These are phyloP conservation scores for Drosophila ercepeae DNA, from an alignment of 1,140 invertebrate species.

Conservation along the genomic window DNA sequence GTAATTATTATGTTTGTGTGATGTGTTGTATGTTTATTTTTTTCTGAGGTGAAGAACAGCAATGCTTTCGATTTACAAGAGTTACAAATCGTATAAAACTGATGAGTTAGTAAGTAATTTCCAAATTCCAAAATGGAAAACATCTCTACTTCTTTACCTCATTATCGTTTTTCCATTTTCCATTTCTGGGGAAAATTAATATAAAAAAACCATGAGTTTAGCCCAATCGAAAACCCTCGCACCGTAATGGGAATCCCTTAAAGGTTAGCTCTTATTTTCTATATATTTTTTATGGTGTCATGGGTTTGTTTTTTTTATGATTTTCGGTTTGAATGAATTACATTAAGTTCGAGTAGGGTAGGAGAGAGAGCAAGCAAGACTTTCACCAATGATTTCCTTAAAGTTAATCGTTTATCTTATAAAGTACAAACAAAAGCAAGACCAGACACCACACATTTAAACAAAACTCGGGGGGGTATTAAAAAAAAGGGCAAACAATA, in stretches of 20 bases:
- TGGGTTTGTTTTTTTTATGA: conserved; percentile 42
- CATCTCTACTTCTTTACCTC: background rate
- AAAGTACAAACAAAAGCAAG: conserved; percentile 57
- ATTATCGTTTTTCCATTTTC: background rate
- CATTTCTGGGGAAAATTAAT: background rate
- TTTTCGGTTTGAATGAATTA: conserved; percentile 37
- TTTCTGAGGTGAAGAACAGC: conserved; percentile 9
- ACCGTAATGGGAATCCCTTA: conserved; percentile 53
- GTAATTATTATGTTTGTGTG: conserved; percentile 31
- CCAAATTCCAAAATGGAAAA: background rate
- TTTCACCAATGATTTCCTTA: conserved; percentile 75
- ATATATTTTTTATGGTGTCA: conserved; percentile 34
- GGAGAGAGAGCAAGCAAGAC: conserved; percentile 49
- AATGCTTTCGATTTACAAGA: background rate
- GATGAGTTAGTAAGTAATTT: no score
- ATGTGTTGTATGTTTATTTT: conserved; percentile 29
- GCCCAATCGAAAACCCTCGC: conserved; percentile 70
- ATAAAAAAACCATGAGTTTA: conserved; percentile 46
- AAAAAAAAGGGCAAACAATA: conserved; percentile 10
- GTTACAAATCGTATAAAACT: no score
- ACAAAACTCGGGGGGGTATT: conserved; percentile 7
- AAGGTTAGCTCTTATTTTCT: conserved; percentile 54
- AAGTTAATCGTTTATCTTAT: conserved; percentile 49
- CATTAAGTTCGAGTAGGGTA: conserved; percentile 43
- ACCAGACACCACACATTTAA: conserved; percentile 76